Conservation (phyloP, 2,113 vertebrate genomes). For the Nyctibius bracteatus region DNA sequence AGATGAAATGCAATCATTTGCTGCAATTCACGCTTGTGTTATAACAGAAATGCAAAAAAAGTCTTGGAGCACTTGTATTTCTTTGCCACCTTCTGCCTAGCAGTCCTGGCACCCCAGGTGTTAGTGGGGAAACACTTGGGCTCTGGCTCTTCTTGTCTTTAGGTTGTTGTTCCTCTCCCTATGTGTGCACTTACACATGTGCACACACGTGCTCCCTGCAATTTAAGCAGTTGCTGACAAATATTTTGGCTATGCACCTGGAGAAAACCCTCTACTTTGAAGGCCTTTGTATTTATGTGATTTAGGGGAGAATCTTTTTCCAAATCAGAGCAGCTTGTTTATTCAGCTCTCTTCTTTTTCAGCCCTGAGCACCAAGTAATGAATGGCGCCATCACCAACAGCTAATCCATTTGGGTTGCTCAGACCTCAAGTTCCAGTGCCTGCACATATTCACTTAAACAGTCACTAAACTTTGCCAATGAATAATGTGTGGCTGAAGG, state of each 20-base stretch:
- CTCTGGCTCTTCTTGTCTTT: background rate
- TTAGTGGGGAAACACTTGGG: background rate
- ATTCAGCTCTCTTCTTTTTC: background rate
- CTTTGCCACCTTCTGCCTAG: background rate
- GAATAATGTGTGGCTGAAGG: background rate
- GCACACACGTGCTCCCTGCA: fast-evolving
- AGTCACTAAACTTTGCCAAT: background rate
- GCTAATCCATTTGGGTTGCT: background rate
- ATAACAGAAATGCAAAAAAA: background rate
- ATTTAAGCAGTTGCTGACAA: background rate
- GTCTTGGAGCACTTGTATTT: background rate
- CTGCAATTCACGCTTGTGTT: background rate
- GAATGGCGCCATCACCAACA: background rate
- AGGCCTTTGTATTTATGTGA: background rate
- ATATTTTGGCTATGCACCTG: background rate
- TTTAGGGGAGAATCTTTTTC: background rate
- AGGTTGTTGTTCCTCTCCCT: background rate
- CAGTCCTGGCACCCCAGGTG: background rate
- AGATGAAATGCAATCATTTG: background rate
- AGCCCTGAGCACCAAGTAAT: background rate
- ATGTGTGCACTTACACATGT: background rate
- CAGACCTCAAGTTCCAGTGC: background rate
- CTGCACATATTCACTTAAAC: background rate
- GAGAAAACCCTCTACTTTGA: background rate
- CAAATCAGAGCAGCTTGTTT: background rate